Evolutionary conservation across 2,113 vertebrate genomes (phyloP).

Genomic region (Ranitomeya variabilis): DNA sequence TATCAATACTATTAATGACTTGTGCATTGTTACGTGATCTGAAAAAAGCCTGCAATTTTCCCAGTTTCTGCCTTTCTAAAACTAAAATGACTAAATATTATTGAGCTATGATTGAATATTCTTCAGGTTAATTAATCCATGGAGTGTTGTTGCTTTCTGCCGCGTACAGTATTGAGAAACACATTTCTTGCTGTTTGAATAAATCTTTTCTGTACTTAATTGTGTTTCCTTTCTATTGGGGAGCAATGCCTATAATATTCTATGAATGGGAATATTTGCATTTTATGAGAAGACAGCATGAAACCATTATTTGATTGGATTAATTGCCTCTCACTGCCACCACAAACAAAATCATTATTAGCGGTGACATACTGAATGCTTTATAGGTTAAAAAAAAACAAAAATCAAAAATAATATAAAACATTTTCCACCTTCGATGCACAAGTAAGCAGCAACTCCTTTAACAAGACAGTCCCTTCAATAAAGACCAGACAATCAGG

Average conservation of each 20-base stretch:
- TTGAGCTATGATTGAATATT: constrained; percentile 28
- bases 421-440: not conserved
- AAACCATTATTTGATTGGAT: constrained; percentile 11
- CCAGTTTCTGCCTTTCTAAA: constrained; percentile 19
- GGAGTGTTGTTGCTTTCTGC: constrained; percentile 17
- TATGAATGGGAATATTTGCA: constrained; percentile 24
- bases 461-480: too few species aligned
- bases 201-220: constrained; percentile 14
- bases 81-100: constrained; percentile 14
- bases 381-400: not conserved
- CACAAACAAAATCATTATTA: not conserved
- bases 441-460: too few species aligned
- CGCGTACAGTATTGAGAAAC: not conserved
- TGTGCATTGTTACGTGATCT: not conserved
- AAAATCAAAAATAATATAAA: not conserved
- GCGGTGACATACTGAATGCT: not conserved
- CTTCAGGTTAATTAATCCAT: constrained; percentile 10
- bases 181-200: constrained; percentile 27
- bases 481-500: too few species aligned
- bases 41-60: not conserved
- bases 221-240: constrained; percentile 22
- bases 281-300: constrained; percentile 13
- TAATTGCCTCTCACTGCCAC: constrained; percentile 7
- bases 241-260: not conserved
- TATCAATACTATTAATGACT: constrained; percentile 13